Evolutionary conservation across 2,888 invertebrate species (phyloP), one percentile per base, ranked within the genome.

Genomic region (Seira sanloemensis): DNA sequence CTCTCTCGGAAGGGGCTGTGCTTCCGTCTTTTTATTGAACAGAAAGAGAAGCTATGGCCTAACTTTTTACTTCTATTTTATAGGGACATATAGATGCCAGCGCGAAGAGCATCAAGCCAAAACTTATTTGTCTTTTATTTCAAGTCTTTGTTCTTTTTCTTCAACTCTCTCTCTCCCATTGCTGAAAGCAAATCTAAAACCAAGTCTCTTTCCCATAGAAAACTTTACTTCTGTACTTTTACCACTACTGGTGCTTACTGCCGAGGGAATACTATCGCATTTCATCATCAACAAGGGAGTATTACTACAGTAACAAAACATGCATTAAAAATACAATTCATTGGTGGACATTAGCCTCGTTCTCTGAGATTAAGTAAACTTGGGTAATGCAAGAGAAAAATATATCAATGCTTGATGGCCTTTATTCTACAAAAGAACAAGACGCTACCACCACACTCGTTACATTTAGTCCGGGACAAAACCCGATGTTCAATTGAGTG

Each of bases 261-360:
- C 37, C 16, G n/a, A 58, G 58, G 58, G 19, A 58, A 7, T 9
- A 23, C 69, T 68, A 78, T 78, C 78, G 58, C 78, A 71, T 78
- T 78, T 78, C 78, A 78, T 78, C 78, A 71, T 69, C 77, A 77
- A 58, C 68, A 12, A 58, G 68, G 77, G 69, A 77, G 76, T 58
- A 37, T 37, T 37, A 37, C 37, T 7, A 37, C 37, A 12, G 37
- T 12, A 37, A 12, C 37, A 37, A 37, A 37, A 37, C 37, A 37
- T 37, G 12, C 37, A 37, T 37, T 37, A 37, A 37, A 37, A 37
- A 12, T 37, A 37, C 37, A 37, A 37, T 37, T 37, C 37, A 37
- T 37, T 37, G 5, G 37, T 12, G 37, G 4, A 37, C 37, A 37
- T 37, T 37, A 37, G 37, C 37, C 37, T 37, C 37, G 37, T 37